phyloP scores from a whole-genome alignment of 2,113 vertebrate species.

The Motacilla tschutschensis region DNA sequence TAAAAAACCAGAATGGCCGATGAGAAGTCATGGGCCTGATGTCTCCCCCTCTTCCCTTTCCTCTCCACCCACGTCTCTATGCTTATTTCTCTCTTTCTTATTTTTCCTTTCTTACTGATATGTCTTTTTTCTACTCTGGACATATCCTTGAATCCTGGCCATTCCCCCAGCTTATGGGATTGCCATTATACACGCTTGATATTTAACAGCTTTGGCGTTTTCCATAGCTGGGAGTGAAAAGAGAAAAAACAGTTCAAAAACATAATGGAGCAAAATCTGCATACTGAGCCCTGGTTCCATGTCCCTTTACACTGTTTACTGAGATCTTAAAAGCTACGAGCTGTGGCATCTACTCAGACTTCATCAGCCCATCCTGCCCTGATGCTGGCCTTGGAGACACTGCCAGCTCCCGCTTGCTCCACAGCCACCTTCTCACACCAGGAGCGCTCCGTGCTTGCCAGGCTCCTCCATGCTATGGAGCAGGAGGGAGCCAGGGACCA shows the following conservation, averaged over 20 bases:
- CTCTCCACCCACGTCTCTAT: not conserved
- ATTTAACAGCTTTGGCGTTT: conserved; percentile 36
- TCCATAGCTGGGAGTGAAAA: conserved; percentile 45
- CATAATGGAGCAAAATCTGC: conserved; percentile 35
- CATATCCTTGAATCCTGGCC: conserved; percentile 63
- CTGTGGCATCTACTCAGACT: conserved; percentile 77
- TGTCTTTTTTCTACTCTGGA: not conserved
- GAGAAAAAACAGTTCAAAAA: conserved; percentile 11
- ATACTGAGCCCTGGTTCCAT: conserved; percentile 18
- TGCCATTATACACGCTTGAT: conserved; percentile 43
- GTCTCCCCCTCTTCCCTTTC: not conserved
- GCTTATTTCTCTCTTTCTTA: conserved; percentile 2
- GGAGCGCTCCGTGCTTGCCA: not conserved
- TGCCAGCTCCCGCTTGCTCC: not conserved
- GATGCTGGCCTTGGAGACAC: conserved; percentile 68
- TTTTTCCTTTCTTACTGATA: conserved; percentile 10
- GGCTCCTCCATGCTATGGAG: not conserved
- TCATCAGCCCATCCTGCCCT: conserved; percentile 69
- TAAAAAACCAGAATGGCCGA: not conserved
- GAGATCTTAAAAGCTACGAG: conserved; percentile 56
- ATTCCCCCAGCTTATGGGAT: conserved; percentile 48
- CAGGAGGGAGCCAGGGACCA: not conserved
- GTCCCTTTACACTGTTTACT: conserved; percentile 67
- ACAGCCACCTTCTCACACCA: not conserved
- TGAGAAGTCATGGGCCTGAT: not conserved